Percentiles rank a stretch among this genome's conserved stretches.
phyloP scores from a whole-genome alignment of 1,140 invertebrate genomes.

The Oedothorax gibbosus region DNA sequence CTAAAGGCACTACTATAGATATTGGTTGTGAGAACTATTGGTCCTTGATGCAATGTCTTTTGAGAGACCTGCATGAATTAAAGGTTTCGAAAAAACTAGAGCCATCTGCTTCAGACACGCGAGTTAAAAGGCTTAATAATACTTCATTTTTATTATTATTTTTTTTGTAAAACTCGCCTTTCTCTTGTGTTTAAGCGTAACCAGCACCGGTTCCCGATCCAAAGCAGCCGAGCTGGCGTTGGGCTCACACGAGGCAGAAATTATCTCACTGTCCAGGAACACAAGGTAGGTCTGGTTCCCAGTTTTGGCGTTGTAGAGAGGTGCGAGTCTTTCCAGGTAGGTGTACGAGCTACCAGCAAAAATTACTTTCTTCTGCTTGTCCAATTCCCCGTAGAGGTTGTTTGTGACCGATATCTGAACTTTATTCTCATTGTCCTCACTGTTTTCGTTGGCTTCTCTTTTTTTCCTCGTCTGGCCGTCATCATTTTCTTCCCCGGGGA shows the following conservation, averaged over 20 bases:
- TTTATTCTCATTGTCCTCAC: slow-evolving; percentile 8
- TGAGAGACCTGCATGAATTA: too few relatives aligned
- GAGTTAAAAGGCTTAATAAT: not conserved
- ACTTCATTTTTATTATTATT: not conserved
- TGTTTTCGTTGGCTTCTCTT: not conserved
- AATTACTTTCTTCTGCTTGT: slow-evolving; percentile 34
- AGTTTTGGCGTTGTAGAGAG: slow-evolving; percentile 32
- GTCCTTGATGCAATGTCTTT: too few relatives aligned
- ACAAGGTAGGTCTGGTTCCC: slow-evolving; percentile 25
- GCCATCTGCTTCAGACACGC: not conserved
- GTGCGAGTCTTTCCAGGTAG: slow-evolving; percentile 20
- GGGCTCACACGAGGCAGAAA: slow-evolving; percentile 18
- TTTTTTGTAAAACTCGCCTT: slow-evolving; percentile 24
- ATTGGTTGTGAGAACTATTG: too few relatives aligned
- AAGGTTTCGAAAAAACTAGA: not conserved
- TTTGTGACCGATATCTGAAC: slow-evolving; percentile 15
- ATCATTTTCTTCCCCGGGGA: not conserved
- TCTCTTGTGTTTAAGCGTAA: slow-evolving; percentile 48
- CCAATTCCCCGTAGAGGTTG: slow-evolving; percentile 29
- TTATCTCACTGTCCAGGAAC: slow-evolving; percentile 40
- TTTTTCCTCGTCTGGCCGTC: not conserved
- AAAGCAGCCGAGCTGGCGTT: slow-evolving; percentile 31
- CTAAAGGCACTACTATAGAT: too few relatives aligned
- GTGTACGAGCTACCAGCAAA: slow-evolving; percentile 28
- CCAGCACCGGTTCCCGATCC: slow-evolving; percentile 24